phyloP scores from a whole-genome alignment of 2,113 vertebrate genomes.

The Corvus moneduloides region DNA sequence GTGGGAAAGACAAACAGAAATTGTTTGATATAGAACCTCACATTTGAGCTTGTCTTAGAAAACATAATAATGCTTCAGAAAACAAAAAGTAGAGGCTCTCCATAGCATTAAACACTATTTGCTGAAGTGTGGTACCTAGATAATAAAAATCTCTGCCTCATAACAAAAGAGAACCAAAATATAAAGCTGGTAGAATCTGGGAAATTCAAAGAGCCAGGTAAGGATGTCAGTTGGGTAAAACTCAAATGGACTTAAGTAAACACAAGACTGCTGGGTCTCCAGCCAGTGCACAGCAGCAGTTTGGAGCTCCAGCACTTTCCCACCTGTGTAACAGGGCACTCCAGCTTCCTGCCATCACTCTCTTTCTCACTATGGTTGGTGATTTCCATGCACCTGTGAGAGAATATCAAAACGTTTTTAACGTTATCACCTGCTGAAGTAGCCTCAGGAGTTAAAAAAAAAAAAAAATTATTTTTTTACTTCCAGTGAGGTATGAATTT shows the following conservation, averaged over 20 bases:
- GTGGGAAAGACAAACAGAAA: neutral
- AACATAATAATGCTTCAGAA: neutral
- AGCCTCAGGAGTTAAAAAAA: neutral
- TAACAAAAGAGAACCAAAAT: neutral
- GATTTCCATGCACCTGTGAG: neutral
- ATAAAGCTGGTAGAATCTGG: neutral
- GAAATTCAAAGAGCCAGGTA: neutral
- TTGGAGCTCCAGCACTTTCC: neutral
- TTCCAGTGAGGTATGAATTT: neutral
- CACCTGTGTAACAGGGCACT: accelerated
- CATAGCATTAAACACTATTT: neutral
- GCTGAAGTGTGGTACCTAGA: neutral
- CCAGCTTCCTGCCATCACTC: neutral
- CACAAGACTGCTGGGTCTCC: neutral
- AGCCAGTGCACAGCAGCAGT: accelerated
- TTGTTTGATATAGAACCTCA: neutral
- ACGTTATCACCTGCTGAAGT: neutral
- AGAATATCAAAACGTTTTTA: neutral
- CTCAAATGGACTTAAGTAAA: neutral
- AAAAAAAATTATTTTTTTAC: neutral
- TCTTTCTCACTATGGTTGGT: neutral
- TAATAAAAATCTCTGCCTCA: neutral
- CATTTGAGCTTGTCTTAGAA: neutral
- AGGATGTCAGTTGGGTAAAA: neutral
- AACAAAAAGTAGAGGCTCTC: neutral